These are phyloP conservation scores for Aporrectodea caliginosa DNA, from an alignment of 1,140 invertebrate species.

Conservation along the genomic window DNA sequence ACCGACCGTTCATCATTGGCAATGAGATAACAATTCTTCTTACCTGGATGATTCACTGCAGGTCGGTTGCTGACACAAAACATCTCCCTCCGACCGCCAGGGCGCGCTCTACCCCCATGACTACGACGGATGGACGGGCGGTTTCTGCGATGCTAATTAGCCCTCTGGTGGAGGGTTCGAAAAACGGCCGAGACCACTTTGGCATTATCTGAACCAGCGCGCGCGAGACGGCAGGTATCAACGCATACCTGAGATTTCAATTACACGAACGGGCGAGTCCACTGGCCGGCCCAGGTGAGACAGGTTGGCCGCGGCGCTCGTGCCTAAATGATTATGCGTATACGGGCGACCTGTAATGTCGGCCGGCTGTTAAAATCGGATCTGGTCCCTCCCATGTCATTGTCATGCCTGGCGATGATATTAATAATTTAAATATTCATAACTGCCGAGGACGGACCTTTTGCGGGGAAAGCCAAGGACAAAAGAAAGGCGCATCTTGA, in stretches of 20 bases:
- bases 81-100: neutral
- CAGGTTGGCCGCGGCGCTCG: neutral
- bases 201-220: neutral
- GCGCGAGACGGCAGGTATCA: conserved; percentile 1
- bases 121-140: neutral
- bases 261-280: neutral
- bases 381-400: neutral
- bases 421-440: neutral
- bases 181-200: conserved; percentile 1
- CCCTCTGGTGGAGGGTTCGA: neutral
- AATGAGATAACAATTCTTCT: too few species aligned
- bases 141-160: neutral
- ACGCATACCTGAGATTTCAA: conserved; percentile 2
- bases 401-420: neutral
- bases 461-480: too few species aligned
- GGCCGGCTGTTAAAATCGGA: neutral
- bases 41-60: neutral
- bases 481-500: too few species aligned
- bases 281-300: neutral
- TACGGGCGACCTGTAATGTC: neutral
- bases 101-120: neutral
- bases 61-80: neutral
- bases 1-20: too few species aligned
- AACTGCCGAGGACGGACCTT: too few species aligned
- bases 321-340: neutral